These are phyloP conservation scores for Metopolophium dirhodum DNA, from an alignment of 1,140 invertebrate species.

Conservation along the genomic window DNA sequence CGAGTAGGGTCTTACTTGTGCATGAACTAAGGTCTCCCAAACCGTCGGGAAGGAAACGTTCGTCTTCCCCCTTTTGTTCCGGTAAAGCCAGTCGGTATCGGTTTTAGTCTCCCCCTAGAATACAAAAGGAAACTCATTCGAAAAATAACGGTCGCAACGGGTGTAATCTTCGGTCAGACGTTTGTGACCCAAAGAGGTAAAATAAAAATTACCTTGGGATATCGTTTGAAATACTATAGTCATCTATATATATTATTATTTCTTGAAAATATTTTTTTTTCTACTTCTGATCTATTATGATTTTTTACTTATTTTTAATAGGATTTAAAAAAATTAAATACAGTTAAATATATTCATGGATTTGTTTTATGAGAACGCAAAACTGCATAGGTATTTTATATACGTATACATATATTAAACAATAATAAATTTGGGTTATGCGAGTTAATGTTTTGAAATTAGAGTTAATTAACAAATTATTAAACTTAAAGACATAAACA, in stretches of 20 bases:
- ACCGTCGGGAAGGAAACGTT: slow-evolving; percentile 33
- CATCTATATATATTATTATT: background rate
- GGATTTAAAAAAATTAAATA: background rate
- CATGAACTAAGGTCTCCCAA: background rate
- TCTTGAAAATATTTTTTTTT: background rate
- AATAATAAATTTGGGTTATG: background rate
- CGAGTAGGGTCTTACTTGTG: slow-evolving; percentile 3
- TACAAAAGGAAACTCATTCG: slow-evolving; percentile 47
- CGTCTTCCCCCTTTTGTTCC: slow-evolving; percentile 56
- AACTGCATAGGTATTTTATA: background rate
- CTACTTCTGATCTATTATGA: background rate
- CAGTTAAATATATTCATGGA: background rate
- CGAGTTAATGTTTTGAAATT: background rate
- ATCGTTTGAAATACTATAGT: background rate
- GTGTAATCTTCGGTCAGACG: slow-evolving; percentile 33
- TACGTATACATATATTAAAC: background rate
- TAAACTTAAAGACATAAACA: background rate
- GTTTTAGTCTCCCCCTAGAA: background rate
- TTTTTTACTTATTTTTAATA: background rate
- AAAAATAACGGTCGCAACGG: slow-evolving; percentile 55
- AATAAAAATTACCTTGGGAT: background rate
- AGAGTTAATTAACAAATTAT: background rate
- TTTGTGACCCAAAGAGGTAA: background rate
- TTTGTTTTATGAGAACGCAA: background rate
- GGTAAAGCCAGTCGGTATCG: slow-evolving; percentile 49